Percentiles rank a stretch among this genome's conserved stretches.
phyloP scores from a whole-genome alignment of 2,888 invertebrate species.

The Scaeva pyrastri region DNA sequence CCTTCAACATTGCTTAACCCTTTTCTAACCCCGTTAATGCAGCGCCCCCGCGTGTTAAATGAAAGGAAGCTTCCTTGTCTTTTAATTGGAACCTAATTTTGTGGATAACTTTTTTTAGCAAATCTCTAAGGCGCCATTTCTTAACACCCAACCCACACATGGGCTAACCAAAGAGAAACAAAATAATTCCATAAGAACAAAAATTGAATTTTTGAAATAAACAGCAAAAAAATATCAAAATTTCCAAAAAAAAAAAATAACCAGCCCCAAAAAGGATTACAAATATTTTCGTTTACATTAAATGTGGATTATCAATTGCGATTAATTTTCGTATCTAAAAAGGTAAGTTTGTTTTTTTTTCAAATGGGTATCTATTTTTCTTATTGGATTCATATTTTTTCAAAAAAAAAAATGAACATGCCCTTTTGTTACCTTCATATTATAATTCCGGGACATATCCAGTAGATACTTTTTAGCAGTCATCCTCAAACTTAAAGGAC shows the following conservation, averaged over 20 bases:
- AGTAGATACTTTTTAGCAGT: constrained; percentile 27
- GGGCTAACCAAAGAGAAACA: constrained; percentile 18
- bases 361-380: neutral
- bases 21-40: neutral
- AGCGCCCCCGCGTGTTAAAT: constrained; percentile 6
- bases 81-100: constrained; percentile 42
- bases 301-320: constrained; percentile 74
- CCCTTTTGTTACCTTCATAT: constrained; percentile 12
- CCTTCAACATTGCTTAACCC: constrained; percentile 41
- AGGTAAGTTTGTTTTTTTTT: constrained; percentile 56
- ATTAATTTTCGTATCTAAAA: constrained; percentile 73
- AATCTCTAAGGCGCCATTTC: neutral
- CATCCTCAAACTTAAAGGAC: constrained; percentile 38
- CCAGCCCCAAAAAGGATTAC: constrained; percentile 61
- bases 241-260: neutral
- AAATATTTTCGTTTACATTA: constrained; percentile 43
- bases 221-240: neutral
- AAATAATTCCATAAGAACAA: neutral
- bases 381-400: neutral
- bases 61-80: constrained; percentile 35
- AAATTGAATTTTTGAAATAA: constrained; percentile 5
- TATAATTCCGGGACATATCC: constrained; percentile 18
- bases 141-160: neutral
- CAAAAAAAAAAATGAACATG: neutral
- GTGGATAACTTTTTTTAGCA: constrained; percentile 46